These are phyloP conservation scores for Mycteria americana DNA, from an alignment of 2,797 vertebrate genomes.

Conservation along the genomic window DNA sequence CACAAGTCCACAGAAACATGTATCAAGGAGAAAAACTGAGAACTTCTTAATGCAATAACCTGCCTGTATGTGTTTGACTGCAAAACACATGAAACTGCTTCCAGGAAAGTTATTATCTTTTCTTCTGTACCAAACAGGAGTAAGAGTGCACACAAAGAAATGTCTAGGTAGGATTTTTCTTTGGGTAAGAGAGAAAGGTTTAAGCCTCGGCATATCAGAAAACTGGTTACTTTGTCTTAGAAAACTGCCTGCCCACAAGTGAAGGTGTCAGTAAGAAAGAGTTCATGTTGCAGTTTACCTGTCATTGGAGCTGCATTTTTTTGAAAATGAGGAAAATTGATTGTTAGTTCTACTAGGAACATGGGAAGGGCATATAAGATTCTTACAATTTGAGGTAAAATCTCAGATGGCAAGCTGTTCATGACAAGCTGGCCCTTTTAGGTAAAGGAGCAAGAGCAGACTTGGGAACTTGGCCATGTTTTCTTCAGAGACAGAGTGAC, in stretches of 20 bases:
- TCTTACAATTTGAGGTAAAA: neutral
- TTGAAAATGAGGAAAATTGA: neutral
- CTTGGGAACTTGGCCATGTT: neutral
- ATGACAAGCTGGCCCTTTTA: neutral
- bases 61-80: neutral
- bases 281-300: neutral
- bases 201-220: neutral
- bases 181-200: neutral
- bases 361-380: neutral
- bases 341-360: neutral
- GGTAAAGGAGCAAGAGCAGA: neutral
- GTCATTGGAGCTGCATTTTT: neutral
- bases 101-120: neutral
- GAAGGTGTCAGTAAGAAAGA: neutral
- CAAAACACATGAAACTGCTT: neutral
- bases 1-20: neutral
- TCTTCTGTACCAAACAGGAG: neutral
- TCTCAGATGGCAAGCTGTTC: neutral
- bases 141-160: neutral
- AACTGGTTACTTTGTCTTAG: neutral
- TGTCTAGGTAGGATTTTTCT: neutral
- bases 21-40: neutral
- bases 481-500: neutral
- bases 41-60: neutral
- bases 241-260: neutral